Evolutionary conservation across 2,797 vertebrate genomes (phyloP).

Genomic region (Sarcophilus harrisii): DNA sequence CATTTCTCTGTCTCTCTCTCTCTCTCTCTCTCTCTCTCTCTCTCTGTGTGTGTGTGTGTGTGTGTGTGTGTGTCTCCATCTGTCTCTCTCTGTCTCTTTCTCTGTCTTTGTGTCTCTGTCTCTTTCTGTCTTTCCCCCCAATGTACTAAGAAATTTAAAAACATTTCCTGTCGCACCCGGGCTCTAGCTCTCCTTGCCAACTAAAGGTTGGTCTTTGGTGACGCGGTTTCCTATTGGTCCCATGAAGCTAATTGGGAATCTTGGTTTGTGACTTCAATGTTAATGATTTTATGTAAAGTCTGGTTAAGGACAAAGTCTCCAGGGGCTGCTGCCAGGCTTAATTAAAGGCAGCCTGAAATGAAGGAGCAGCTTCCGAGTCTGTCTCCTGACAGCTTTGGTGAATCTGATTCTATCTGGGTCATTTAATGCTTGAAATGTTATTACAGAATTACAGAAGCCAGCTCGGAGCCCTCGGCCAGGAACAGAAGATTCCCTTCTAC

Average conservation of each 20-base stretch:
- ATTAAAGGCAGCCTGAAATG: conserved; percentile 46
- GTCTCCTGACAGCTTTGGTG: not conserved
- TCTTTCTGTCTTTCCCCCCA: not conserved
- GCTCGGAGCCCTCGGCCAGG: not conserved
- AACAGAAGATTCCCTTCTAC: not conserved
- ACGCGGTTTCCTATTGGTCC: not conserved
- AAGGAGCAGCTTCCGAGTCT: not conserved
- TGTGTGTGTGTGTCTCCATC: too few relatives aligned
- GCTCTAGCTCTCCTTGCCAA: conserved; percentile 17
- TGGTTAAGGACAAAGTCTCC: conserved; percentile 40
- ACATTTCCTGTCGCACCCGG: not conserved
- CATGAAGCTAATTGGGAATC: not conserved
- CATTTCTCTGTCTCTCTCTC: too few relatives aligned
- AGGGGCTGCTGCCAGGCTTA: conserved; percentile 14
- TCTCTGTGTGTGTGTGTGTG: too few relatives aligned
- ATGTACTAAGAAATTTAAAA: not conserved
- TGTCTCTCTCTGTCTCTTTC: too few relatives aligned
- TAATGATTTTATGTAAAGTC: not conserved
- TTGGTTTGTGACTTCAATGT: rapidly evolving
- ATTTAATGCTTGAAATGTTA: conserved; percentile 52
- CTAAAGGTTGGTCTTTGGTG: conserved; percentile 17
- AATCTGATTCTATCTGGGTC: conserved; percentile 31
- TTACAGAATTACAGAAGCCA: conserved; percentile 15
- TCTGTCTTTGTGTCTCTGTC: too few relatives aligned
- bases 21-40: too few relatives aligned